Evolutionary conservation across 2,797 vertebrate genomes (phyloP), one percentile per base, ranked within the genome.

Genomic region (Coendou prehensilis): DNA sequence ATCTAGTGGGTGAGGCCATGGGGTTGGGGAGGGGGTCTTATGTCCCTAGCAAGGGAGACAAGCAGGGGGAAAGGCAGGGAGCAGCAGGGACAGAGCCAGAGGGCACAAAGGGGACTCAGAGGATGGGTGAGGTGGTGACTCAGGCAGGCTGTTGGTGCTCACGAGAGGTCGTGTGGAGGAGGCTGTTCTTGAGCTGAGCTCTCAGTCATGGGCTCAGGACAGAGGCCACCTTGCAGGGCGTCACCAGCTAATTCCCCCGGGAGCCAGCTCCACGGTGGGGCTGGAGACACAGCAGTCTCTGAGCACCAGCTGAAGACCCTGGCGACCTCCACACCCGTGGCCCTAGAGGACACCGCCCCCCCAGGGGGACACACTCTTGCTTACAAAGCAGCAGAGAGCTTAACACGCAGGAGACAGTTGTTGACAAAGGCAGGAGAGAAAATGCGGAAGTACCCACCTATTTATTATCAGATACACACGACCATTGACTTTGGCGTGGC

Each of bases 391-490:
- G 81, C 67, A 81, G 97, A 95, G 59, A 95, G 92, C 30, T 95
- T 76, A 92, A 80, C 88, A 97, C 15, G 30, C 30, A 92, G 89
- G 13, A 14, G 28, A 92, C 9, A 82, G 5, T 0, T 89, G 97
- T 95, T 78, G 96, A 45, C 28, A 80, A 97, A 82, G 87, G 33
- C 2, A 96, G 84, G 61, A 97, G 63, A 45, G 87, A 96, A 98
- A 98, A 98, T 52, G 83, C 85, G 71, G 98, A 98, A 97, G 97
- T 99, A 99, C 99, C 99, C 99, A 99, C 99, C 99, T 99, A 99
- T 99, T 99, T 99, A 99, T 99, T 99, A 99, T 99, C 98, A 99
- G 99, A 99, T 99, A 99, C 98, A 99, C 99, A 98, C 99, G 99
- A 93, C 99, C 99, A 99, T 99, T 99, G 99, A 99, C 99, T 99